Evolutionary conservation across 2,113 vertebrate species (phyloP).

Genomic region (Pleuronectes platessa): DNA sequence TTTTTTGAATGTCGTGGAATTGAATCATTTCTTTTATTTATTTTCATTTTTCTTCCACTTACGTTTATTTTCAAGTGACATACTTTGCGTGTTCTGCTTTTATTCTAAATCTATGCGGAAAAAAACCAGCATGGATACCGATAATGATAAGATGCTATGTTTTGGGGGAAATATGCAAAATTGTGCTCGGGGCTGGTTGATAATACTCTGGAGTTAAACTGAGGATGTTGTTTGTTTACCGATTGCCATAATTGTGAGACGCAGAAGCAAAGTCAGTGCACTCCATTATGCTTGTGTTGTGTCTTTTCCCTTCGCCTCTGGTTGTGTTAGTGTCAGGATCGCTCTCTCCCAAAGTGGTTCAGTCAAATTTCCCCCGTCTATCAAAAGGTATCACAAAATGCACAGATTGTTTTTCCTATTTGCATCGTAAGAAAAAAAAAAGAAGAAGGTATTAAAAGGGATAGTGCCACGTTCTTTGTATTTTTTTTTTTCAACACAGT

Average conservation of each 20-base stretch:
- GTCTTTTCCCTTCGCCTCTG: constrained; percentile 12
- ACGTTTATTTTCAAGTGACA: constrained; percentile 43
- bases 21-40: constrained; percentile 17
- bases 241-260: constrained; percentile 40
- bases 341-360: constrained; percentile 28
- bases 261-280: constrained; percentile 11
- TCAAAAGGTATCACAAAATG: constrained; percentile 76
- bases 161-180: constrained; percentile 30
- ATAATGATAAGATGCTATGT: constrained; percentile 57
- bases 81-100: constrained; percentile 28
- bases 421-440: constrained; percentile 53
- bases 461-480: constrained; percentile 62
- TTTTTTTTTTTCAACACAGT: constrained; percentile 65
- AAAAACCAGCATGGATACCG: constrained; percentile 47
- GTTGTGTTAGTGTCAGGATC: constrained; percentile 29
- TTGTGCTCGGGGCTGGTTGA: constrained; percentile 41
- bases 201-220: constrained; percentile 19
- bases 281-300: background rate
- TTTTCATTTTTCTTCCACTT: background rate
- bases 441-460: constrained; percentile 63
- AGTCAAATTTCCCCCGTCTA: constrained; percentile 40
- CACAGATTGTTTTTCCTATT: constrained; percentile 53
- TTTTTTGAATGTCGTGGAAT: constrained; percentile 38
- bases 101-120: constrained; percentile 52
- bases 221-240: constrained; percentile 11